Evolutionary conservation across 2,888 invertebrate genomes (phyloP).

Genomic region (Epinotia ramella): DNA sequence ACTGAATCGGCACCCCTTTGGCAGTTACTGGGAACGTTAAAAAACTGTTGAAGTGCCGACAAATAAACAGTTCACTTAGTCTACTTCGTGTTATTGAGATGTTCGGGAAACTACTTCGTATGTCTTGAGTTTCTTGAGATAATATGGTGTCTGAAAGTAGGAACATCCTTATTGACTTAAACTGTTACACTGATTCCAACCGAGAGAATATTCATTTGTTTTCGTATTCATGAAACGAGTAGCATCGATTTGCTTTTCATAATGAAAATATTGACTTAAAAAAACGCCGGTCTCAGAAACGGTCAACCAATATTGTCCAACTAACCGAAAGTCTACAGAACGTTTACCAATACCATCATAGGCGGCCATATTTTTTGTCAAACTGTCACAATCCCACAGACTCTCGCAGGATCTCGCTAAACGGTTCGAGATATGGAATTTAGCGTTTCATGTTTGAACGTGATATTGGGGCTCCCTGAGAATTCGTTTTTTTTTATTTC

Average conservation of each 20-base stretch:
- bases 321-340: conserved; percentile 38
- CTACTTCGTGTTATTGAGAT: conserved; percentile 28
- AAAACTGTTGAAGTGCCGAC: conserved; percentile 47
- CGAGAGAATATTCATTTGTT: neutral
- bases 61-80: conserved; percentile 31
- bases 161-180: conserved; percentile 11
- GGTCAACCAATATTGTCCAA: conserved; percentile 39
- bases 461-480: conserved; percentile 46
- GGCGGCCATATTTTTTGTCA: conserved; percentile 47
- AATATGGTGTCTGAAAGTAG: conserved; percentile 10
- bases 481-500: conserved; percentile 47
- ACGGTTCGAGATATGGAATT: conserved; percentile 47
- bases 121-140: conserved; percentile 24
- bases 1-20: conserved; percentile 40
- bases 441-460: conserved; percentile 42
- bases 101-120: conserved; percentile 21
- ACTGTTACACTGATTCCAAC: neutral
- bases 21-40: conserved; percentile 48
- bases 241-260: conserved; percentile 19
- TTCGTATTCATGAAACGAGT: conserved; percentile 1
- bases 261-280: conserved; percentile 30
- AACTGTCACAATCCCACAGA: conserved; percentile 49
- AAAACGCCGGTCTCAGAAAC: conserved; percentile 27
- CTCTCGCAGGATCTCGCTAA: conserved; percentile 48
- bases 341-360: conserved; percentile 43